phyloP scores from a whole-genome alignment of 2,113 vertebrate species.

The Myotis lucifugus region DNA sequence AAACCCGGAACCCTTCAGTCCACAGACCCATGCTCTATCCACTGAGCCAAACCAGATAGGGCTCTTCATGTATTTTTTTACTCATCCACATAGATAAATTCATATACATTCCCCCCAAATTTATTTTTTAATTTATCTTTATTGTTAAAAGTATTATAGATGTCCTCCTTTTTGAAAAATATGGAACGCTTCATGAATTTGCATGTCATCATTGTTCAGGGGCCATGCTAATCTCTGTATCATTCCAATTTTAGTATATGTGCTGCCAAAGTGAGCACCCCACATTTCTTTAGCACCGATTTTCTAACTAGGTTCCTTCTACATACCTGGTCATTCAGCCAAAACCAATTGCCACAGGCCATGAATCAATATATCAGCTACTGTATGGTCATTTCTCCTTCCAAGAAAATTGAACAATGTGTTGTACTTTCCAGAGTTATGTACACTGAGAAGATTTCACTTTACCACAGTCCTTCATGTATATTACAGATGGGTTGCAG shows the following conservation, averaged over 20 bases:
- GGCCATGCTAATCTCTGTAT: no score
- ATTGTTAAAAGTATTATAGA: no score
- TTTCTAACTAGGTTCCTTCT: neutral
- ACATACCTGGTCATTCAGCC: neutral
- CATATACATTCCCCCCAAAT: neutral
- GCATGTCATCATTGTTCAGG: no score
- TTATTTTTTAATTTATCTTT: neutral
- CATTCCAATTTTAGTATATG: no score
- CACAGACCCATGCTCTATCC: no score
- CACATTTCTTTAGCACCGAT: neutral
- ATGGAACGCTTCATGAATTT: no score
- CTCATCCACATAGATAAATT: neutral
- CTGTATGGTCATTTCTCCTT: neutral
- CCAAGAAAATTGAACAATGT: neutral
- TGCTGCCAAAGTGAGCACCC: no score
- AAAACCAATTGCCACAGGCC: neutral
- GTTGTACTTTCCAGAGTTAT: neutral
- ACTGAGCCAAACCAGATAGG: no score
- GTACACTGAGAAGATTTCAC: neutral
- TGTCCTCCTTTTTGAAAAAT: no score
- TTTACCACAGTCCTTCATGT: neutral
- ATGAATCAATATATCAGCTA: neutral
- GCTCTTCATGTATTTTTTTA: no score
- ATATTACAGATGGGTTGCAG: neutral
- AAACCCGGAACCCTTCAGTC: no score